Evolutionary conservation across 2,797 vertebrate genomes (phyloP).

Genomic region (Bucorvus abyssinicus): DNA sequence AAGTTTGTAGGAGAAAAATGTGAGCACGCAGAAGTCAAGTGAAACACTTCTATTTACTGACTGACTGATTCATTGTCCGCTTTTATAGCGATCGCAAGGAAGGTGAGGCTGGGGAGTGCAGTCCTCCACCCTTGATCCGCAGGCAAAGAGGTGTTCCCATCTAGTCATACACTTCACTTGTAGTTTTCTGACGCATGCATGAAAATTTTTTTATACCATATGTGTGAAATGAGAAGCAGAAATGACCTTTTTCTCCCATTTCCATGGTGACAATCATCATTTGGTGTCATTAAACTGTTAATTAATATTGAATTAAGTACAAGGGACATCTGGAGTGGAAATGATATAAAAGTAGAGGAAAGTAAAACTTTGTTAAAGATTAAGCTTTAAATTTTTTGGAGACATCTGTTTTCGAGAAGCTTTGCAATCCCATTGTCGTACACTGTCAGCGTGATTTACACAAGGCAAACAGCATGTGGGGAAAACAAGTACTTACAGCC

Average conservation of each 20-base stretch:
- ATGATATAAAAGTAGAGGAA: not conserved
- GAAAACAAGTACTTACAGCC: not conserved
- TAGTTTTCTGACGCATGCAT: not conserved
- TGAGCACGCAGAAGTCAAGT: not conserved
- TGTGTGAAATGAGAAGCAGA: not conserved
- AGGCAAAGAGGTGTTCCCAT: not conserved
- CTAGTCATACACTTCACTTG: not conserved
- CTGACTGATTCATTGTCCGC: not conserved
- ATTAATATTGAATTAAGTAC: not conserved
- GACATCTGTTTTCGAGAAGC: not conserved
- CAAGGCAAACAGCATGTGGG: not conserved
- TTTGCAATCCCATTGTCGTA: not conserved
- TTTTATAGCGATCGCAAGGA: not conserved
- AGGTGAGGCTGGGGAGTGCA: not conserved
- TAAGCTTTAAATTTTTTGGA: not conserved
- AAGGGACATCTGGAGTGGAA: not conserved
- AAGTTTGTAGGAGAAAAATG: not conserved
- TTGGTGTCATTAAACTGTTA: not conserved
- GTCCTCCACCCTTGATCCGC: not conserved
- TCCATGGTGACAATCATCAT: not conserved
- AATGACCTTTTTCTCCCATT: not conserved
- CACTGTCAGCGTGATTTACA: not conserved
- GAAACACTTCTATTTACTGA: not conserved
- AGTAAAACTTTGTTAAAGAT: not conserved
- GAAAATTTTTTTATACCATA: not conserved